Base-by-base conservation (phyloP, 2,797 vertebrate species). In the Syngnathus rostellatus region DNA sequence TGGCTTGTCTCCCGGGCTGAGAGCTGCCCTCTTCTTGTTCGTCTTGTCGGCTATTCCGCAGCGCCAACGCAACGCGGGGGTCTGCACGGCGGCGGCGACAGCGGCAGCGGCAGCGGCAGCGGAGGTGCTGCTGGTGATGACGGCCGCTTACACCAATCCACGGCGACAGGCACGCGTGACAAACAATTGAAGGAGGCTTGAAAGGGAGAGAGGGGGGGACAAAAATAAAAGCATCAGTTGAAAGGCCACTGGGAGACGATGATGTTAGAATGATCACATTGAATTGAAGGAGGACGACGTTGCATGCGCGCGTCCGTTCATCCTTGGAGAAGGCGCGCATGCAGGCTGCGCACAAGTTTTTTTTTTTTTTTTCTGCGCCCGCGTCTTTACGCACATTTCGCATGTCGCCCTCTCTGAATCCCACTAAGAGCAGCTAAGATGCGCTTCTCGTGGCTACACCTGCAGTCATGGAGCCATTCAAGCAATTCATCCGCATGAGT, bases 61-160 rank as follows among this genome's bases (percentile, higher is more conserved):
- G 89, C 86, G 84, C 83, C 84, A 88, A 89, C 85, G 87, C 88
- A 81, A 81, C 81, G 82, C 82, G 65, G 73, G 84, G 85, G 82
- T 84, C 85, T 83, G 80, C 78, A 73, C 80, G 73, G 81, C 9
- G 58, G 58, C 5, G 25, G 43, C 11, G 43, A 23, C 23, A 23
- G 23, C 23, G 23, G 23, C 23, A 23, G 45, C 23, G 23, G 23
- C 23, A 23, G 45, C 12, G 43, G 45, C 45, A 12, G 41, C 41
- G 41, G 41, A 43, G 41, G 2, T 43, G 41, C 41, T 43, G 43
- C 43, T 16, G 43, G 19, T 2, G 59, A 11, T 25, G 84, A 82
- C 75, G 76, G 85, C 87, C 81, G 81, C 77, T 81, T 84, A 70
- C 72, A 76, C 3, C 65, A 85, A 84, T 84, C 78, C 84, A 84